Evolutionary conservation across 1,140 invertebrate species (phyloP), one percentile per base, ranked within the genome.

Genomic region (Branchinecta lindahli): DNA sequence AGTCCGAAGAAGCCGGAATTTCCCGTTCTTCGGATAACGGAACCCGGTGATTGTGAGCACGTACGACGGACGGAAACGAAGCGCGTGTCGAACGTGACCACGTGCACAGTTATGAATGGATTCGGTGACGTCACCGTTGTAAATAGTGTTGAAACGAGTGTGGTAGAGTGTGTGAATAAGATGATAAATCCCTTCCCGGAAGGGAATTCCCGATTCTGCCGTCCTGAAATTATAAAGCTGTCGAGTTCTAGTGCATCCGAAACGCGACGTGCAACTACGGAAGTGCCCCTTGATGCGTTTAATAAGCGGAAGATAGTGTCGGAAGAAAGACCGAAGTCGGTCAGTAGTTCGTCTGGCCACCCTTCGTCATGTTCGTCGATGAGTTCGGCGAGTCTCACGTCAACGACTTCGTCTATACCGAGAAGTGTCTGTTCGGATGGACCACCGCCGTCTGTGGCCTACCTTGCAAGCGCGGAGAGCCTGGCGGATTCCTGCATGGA

Each of bases 151-250:
- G 33, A 33, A 33, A 33, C 33, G 33, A 61, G 52, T 61, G 52
- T 15, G 18, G 18, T 61, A 61, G 18, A 61, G 18, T 61, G 52
- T 61, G 52, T 15, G 52, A 61, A 61, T 61, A 61, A 61, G 18
- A 20, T 61, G 52, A 61, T 61, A 15, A 61, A 61, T 6, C 18
- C 52, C 2, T 61, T 61, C 18, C 52, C 52, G 12, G 52, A 61
- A 6, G 52, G 52, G 6, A 61, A 61, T 6, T 61, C 52, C 52
- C 52, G 52, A 20, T 61, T 61, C 18, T 61, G 52, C 18, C 52
- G 52, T 61, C 52, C 52, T 15, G 52, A 61, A 15, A 61, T 61
- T 61, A 61, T 61, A 61, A 61, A 61, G 18, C 12, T 61, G 52
- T 61, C 52, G 6, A 61, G 12, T 61, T 61, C 52, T 15, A 61